Conservation (phyloP, 2,113 vertebrate genomes). For the Python bivittatus region DNA sequence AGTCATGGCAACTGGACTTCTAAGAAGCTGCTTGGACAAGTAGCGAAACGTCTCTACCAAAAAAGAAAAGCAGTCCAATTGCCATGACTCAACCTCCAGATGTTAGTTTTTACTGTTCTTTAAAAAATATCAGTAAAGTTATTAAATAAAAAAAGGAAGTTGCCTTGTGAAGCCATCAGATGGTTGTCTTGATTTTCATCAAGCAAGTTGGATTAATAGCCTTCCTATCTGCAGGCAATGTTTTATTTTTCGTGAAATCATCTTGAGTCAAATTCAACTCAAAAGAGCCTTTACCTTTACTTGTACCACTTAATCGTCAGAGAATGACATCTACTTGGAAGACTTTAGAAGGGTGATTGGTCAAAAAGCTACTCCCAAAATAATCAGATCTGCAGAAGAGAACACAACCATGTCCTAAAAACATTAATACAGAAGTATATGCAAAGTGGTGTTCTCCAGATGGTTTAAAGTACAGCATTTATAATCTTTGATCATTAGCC, state of each 20-base stretch:
- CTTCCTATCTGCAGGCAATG: not conserved
- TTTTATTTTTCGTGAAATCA: not conserved
- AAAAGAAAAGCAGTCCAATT: too few species aligned
- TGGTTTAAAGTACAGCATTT: not conserved
- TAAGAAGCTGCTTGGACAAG: too few species aligned
- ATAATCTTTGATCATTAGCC: not conserved
- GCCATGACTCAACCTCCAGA: too few species aligned
- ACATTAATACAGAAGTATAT: not conserved
- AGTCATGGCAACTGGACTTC: too few species aligned
- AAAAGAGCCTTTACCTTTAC: not conserved
- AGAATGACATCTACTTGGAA: not conserved
- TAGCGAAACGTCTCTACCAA: too few species aligned
- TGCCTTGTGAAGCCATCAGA: not conserved
- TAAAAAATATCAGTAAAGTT: too few species aligned
- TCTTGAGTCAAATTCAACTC: not conserved
- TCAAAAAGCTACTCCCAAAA: not conserved
- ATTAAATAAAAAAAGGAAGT: too few species aligned
- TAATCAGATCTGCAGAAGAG: not conserved
- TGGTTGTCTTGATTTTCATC: not conserved
- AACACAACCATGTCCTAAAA: not conserved
- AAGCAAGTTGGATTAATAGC: not conserved
- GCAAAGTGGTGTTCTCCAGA: not conserved
- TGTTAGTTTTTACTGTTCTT: too few species aligned
- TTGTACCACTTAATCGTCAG: not conserved
- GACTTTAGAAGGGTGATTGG: not conserved